Conservation (phyloP, 2,888 invertebrate genomes). For the Sphaerophoria rueppellii region DNA sequence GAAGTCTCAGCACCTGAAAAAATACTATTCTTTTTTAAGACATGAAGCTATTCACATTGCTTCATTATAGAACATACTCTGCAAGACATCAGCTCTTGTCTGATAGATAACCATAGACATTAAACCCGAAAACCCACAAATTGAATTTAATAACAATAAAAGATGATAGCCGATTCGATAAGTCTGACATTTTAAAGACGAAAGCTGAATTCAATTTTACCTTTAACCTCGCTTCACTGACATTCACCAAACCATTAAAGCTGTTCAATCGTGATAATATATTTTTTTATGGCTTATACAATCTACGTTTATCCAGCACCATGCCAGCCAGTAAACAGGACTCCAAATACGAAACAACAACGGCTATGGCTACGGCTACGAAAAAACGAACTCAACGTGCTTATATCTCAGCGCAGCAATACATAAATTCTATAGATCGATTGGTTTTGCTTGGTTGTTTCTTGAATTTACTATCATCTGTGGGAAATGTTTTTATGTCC, state of each 20-base stretch:
- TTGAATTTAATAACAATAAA: constrained; percentile 20
- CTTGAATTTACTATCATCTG: constrained; percentile 40
- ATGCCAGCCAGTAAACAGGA: neutral
- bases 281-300: constrained; percentile 43
- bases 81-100: neutral
- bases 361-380: constrained; percentile 9
- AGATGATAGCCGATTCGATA: constrained; percentile 12
- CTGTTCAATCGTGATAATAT: constrained; percentile 63
- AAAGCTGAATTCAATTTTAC: constrained; percentile 15
- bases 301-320: neutral
- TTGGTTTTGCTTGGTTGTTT: constrained; percentile 55
- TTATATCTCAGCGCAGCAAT: constrained; percentile 47
- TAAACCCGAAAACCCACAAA: neutral
- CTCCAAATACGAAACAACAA: constrained; percentile 2
- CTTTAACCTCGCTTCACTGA: constrained; percentile 24
- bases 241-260: constrained; percentile 52
- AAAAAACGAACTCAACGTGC: neutral
- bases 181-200: constrained; percentile 35
- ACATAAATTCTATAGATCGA: constrained; percentile 69
- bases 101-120: constrained; percentile 1
- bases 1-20: too few relatives aligned
- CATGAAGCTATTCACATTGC: too few relatives aligned
- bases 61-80: neutral
- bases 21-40: too few relatives aligned
- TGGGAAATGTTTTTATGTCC: constrained; percentile 24